Evolutionary conservation across 2,113 vertebrate species (phyloP).

Genomic region (Brachyistius frenatus): DNA sequence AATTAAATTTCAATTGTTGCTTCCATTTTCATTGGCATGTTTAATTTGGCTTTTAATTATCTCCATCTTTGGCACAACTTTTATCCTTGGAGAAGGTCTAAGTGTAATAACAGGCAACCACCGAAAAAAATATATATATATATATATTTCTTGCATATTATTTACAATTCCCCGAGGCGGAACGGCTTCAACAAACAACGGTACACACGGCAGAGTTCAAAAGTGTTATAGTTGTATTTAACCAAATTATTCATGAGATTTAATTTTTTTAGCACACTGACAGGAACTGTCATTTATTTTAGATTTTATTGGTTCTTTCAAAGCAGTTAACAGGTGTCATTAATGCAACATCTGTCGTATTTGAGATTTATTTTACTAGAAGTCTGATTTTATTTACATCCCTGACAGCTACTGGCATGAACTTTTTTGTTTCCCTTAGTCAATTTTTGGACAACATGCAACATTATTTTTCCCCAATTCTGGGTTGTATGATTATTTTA

Average conservation of each 20-base stretch:
- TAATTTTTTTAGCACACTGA: conserved; percentile 28
- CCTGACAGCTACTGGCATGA: conserved; percentile 61
- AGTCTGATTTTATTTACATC: conserved; percentile 38
- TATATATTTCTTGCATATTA: conserved; percentile 9
- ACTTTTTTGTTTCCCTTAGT: conserved; percentile 45
- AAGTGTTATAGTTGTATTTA: conserved; percentile 46
- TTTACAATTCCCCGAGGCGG: background rate
- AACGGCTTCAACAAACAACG: background rate
- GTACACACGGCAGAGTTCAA: conserved; percentile 2
- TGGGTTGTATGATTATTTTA: conserved; percentile 56
- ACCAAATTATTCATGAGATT: conserved; percentile 33
- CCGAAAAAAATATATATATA: background rate
- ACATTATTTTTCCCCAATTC: conserved; percentile 51
- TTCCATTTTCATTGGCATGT: conserved; percentile 12
- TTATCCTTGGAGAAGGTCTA: conserved; percentile 10
- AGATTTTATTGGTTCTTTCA: conserved; percentile 23
- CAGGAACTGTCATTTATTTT: conserved; percentile 35
- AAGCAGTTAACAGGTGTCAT: conserved; percentile 20
- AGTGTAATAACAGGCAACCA: background rate
- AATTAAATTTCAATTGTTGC: conserved; percentile 31
- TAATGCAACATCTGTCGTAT: conserved; percentile 11
- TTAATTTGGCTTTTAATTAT: conserved; percentile 23
- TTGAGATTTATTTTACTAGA: conserved; percentile 44
- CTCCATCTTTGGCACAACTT: conserved; percentile 12
- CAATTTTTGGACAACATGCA: conserved; percentile 38